A percentile compares a stretch with the other conserved stretches of the same genome.
Evolutionary conservation across 2,113 vertebrate genomes (phyloP).

Genomic region (Turnix velox): DNA sequence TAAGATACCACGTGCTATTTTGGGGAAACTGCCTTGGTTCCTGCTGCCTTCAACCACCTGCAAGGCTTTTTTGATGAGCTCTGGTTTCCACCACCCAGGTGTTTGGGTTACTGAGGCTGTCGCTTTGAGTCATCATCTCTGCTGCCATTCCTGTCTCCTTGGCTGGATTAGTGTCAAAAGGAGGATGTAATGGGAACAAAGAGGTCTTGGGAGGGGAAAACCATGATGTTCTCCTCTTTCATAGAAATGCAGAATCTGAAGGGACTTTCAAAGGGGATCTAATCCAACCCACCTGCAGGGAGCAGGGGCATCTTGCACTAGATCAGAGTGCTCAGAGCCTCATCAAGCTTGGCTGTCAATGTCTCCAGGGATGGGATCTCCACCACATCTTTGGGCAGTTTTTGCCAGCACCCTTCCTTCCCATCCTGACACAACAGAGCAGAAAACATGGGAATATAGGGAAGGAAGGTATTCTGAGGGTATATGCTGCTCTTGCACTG

Average conservation of each 20-base stretch:
- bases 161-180: neutral
- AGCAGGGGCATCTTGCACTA: too few species aligned
- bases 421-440: neutral
- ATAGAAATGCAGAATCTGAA: too few species aligned
- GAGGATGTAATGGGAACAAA: neutral
- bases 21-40: neutral
- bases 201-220: neutral
- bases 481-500: rapidly evolving
- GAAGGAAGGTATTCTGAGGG: neutral
- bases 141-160: neutral
- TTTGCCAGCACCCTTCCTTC: too few species aligned
- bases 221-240: neutral
- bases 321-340: too few species aligned
- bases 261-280: too few species aligned
- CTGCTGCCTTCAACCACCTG: neutral
- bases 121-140: neutral
- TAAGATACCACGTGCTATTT: neutral
- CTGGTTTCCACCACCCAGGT: neutral
- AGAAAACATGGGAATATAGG: neutral
- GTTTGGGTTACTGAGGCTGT: neutral
- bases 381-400: too few species aligned
- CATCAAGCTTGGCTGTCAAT: too few species aligned
- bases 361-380: too few species aligned
- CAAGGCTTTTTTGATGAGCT: neutral
- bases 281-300: too few species aligned